Conservation (phyloP, 2,113 vertebrate genomes). For the Trachemys scripta region DNA sequence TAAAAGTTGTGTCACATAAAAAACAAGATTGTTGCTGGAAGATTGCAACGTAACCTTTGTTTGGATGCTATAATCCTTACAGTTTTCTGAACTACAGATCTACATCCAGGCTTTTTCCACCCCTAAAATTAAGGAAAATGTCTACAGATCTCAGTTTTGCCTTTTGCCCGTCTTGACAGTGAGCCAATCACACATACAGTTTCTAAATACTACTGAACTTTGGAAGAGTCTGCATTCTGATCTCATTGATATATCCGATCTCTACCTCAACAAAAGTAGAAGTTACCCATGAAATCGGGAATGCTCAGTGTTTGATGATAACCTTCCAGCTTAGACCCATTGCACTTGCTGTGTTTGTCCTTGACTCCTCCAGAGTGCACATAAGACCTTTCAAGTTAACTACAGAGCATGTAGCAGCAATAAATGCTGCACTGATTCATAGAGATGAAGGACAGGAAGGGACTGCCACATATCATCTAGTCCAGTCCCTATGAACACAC, state of each 20-base stretch:
- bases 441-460: not conserved
- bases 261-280: not conserved
- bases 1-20: no score
- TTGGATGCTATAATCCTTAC: no score
- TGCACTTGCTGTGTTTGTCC: not conserved
- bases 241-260: not conserved
- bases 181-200: not conserved
- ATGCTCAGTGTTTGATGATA: not conserved
- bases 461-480: not conserved
- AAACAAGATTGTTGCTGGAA: no score
- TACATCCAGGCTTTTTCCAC: fast-evolving
- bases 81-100: no score
- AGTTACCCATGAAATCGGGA: not conserved
- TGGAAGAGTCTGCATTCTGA: not conserved
- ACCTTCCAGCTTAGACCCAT: not conserved
- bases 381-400: not conserved
- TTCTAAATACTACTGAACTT: not conserved
- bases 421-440: not conserved
- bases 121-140: not conserved
- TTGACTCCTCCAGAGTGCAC: not conserved
- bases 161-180: not conserved
- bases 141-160: not conserved
- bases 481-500: not conserved
- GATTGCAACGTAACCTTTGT: no score
- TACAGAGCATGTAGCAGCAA: not conserved